Percentiles rank a stretch among this genome's conserved stretches.
phyloP scores from a whole-genome alignment of 2,888 invertebrate genomes.

The Tinea pellionella region DNA sequence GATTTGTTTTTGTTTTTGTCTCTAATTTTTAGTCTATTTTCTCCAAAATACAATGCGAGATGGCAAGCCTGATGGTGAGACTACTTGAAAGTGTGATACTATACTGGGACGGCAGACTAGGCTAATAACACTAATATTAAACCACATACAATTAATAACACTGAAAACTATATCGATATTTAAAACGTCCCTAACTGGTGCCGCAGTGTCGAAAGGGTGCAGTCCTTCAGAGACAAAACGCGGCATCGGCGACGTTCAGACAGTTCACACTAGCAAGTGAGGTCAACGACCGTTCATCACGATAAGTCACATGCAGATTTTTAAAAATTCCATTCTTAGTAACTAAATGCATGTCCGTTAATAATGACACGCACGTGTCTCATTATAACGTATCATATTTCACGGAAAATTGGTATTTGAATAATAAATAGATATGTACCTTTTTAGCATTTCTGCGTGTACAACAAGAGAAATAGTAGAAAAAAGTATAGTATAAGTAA shows the following conservation, averaged over 20 bases:
- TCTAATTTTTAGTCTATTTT: no score
- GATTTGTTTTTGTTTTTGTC: no score
- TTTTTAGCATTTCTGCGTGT: no score
- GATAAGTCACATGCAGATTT: slow-evolving; percentile 1
- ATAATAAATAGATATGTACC: no score
- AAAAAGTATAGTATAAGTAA: no score
- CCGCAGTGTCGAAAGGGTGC: slow-evolving; percentile 64
- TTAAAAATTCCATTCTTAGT: not conserved
- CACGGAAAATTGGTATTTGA: not conserved
- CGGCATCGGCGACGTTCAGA: slow-evolving; percentile 46
- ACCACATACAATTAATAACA: no score
- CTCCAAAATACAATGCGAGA: no score
- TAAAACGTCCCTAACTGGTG: slow-evolving; percentile 36
- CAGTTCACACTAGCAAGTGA: slow-evolving; percentile 46
- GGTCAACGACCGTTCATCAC: slow-evolving; percentile 42
- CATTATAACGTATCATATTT: not conserved
- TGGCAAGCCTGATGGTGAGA: no score
- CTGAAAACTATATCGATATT: slow-evolving; percentile 29
- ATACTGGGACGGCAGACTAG: no score
- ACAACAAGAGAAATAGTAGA: no score
- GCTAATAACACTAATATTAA: no score
- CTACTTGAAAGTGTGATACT: no score
- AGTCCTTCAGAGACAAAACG: slow-evolving; percentile 32
- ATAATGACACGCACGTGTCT: not conserved
- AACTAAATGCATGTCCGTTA: not conserved